Conservation (phyloP, 2,888 invertebrate species). For the Rhyacophila evoluta region DNA sequence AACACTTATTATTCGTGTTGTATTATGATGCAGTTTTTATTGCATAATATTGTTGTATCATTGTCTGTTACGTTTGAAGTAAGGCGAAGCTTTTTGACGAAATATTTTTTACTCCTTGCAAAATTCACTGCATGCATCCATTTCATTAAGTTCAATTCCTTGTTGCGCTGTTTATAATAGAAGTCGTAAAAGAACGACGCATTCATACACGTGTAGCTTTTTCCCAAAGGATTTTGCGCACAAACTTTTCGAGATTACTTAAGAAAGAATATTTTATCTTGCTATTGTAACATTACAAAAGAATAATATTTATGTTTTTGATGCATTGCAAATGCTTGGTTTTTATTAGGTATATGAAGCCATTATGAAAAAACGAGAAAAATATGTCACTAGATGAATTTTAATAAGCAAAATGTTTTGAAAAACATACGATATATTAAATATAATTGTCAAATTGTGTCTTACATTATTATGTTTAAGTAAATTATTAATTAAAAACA, state of each 20-base stretch:
- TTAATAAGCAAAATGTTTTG: too few relatives aligned
- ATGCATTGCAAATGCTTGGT: not conserved
- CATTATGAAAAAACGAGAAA: not conserved
- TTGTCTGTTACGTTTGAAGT: not conserved
- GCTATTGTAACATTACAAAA: slow-evolving; percentile 1
- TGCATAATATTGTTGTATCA: too few relatives aligned
- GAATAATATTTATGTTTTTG: not conserved
- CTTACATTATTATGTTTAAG: too few relatives aligned
- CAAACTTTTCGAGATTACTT: not conserved
- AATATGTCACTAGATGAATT: not conserved
- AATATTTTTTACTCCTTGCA: not conserved
- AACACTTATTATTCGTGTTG: too few relatives aligned
- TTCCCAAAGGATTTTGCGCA: not conserved
- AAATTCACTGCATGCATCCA: not conserved
- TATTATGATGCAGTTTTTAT: too few relatives aligned
- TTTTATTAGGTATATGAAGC: not conserved
- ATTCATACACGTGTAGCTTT: slow-evolving; percentile 14
- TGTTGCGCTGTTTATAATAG: slow-evolving; percentile 16
- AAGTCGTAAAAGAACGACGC: not conserved
- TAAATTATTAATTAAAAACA: too few relatives aligned
- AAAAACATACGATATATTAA: too few relatives aligned
- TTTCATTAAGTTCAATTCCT: not conserved
- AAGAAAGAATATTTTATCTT: not conserved
- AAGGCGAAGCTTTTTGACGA: not conserved
- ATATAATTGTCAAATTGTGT: too few relatives aligned